A percentile compares a stretch with the other conserved stretches of the same genome.
Evolutionary conservation across 2,113 vertebrate species (phyloP).

Genomic region (Naja naja): DNA sequence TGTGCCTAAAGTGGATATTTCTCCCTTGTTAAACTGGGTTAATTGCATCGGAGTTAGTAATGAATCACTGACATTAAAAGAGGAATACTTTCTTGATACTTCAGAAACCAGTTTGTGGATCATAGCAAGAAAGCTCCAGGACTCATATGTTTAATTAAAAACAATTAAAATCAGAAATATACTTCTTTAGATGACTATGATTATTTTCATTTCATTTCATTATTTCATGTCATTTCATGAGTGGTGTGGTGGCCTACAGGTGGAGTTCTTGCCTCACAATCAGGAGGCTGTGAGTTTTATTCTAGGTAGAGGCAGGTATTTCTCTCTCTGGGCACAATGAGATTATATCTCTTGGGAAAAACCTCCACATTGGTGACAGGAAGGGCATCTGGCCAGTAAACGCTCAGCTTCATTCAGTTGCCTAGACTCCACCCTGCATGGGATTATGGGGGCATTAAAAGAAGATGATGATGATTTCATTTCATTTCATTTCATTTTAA

Average conservation of each 20-base stretch:
- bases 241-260: too few species aligned
- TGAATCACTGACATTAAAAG: background rate
- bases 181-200: background rate
- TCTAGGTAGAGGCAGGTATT: too few species aligned
- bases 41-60: constrained; percentile 20
- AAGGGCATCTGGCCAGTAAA: too few species aligned
- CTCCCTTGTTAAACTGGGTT: constrained; percentile 3
- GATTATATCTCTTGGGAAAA: too few species aligned
- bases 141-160: background rate
- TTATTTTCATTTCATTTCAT: background rate
- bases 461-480: too few species aligned
- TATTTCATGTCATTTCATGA: background rate
- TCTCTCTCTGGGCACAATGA: too few species aligned
- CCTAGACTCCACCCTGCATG: too few species aligned
- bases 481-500: background rate
- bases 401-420: too few species aligned
- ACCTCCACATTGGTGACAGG: too few species aligned
- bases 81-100: background rate
- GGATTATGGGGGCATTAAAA: too few species aligned
- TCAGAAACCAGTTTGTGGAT: background rate
- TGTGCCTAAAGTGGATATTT: constrained; percentile 8
- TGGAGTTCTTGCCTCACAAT: too few species aligned
- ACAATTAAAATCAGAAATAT: background rate
- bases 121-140: background rate
- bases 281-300: too few species aligned